Evolutionary conservation across 2,113 vertebrate species (phyloP), one percentile per base, ranked within the genome.

Genomic region (Ammodytes dubius): DNA sequence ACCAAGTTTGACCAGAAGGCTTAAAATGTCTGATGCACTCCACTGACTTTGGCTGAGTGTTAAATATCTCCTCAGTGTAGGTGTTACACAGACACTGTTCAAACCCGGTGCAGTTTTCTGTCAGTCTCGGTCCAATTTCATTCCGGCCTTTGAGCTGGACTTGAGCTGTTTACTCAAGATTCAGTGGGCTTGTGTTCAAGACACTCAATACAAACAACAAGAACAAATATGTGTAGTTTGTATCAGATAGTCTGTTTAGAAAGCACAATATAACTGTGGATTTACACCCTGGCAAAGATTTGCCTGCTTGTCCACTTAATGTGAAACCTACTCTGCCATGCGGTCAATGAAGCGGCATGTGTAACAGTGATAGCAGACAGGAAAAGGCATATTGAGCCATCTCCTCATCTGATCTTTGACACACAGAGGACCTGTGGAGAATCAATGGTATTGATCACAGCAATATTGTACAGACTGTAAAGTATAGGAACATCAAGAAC

Each of bases 391-490:
- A 80, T 79, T 78, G 79, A 87, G 49, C 65, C 43, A 13, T 11
- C 47, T 65, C 80, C 74, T 67, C 72, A 76, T 77, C 35, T 71
- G 73, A 74, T 78, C 60, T 68, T 54, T 27, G 47, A 19, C 77
- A 64, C 83, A 74, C 45, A 67, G 71, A 39, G 45, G 70, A 58
- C 79, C 70, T 74, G 70, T 74, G 19, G 43, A 57, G 45, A 73
- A 87, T 93, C 91, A 87, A 85, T 91, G 59, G 12, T 56, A 93
- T 91, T 77, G 86, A 94, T 85, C 65, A 49, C 52, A 49, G 65
- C 73, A 60, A 49, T 77, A 64, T 69, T 83, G 66, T 76, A 70
- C 39, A 77, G 49, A 53, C 5, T 15, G 77, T 61, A 7, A 69
- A 35, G 61, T 60, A 61, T 14, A 70, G 46, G 47, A 64, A 45